A percentile compares a stretch with the other conserved stretches of the same genome.
These are phyloP conservation scores for Acanthococcus lagerstroemiae DNA, from an alignment of 2,888 invertebrate species.

Conservation along the genomic window DNA sequence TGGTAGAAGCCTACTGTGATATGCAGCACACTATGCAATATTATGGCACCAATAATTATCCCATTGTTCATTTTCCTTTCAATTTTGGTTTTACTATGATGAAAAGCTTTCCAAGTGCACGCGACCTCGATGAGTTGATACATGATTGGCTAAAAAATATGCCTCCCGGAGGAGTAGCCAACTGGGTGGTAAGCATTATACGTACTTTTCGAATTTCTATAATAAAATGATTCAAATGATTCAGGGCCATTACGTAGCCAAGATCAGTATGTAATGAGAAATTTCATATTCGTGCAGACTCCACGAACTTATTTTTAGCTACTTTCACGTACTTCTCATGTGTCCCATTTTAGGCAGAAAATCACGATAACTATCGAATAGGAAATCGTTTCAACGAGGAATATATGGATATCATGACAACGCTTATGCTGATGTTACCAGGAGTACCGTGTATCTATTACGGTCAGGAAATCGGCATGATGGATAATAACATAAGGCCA, in stretches of 20 bases:
- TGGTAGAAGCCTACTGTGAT: slow-evolving; percentile 17
- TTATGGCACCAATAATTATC: too few species aligned
- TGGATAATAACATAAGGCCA: slow-evolving; percentile 45
- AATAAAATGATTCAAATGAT: neutral
- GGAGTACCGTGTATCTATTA: too few species aligned
- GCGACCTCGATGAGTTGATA: neutral
- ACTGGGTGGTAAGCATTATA: slow-evolving; percentile 32
- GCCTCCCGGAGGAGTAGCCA: slow-evolving; percentile 13
- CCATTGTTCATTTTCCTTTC: too few species aligned
- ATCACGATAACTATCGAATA: slow-evolving; percentile 57
- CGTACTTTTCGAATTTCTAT: neutral
- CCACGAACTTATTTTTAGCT: neutral
- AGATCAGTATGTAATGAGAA: too few species aligned
- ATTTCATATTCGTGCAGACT: neutral
- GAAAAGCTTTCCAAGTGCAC: neutral
- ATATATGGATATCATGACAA: slow-evolving; percentile 57
- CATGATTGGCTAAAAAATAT: slow-evolving; percentile 8
- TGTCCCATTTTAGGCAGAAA: slow-evolving; percentile 50
- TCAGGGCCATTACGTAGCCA: too few species aligned
- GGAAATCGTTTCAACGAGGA: slow-evolving; percentile 47
- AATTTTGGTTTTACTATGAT: slow-evolving; percentile 16
- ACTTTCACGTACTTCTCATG: neutral
- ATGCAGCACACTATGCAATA: too few species aligned
- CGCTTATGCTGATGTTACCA: slow-evolving; percentile 59
- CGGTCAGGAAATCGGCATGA: too few species aligned